A percentile compares a stretch with the other conserved stretches of the same genome.
Evolutionary conservation across 2,888 invertebrate species (phyloP).

Genomic region (Agriopis aurantiaria): DNA sequence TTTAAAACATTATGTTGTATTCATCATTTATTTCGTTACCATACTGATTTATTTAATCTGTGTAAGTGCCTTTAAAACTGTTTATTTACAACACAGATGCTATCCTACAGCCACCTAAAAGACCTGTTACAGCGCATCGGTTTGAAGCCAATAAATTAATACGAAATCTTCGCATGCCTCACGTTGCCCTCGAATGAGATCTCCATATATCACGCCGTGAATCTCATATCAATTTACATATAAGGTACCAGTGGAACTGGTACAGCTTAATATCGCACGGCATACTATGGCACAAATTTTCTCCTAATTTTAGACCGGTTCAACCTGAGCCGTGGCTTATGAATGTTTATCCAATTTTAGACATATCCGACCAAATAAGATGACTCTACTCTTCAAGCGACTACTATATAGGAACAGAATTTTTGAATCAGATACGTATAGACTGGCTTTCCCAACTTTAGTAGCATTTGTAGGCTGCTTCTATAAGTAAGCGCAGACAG

Average conservation of each 20-base stretch:
- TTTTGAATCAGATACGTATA: conserved; percentile 41
- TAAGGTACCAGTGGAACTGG: conserved; percentile 51
- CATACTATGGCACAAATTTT: conserved; percentile 49
- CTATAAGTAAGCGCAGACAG: conserved; percentile 53
- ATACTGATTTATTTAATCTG: conserved; percentile 2
- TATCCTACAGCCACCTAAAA: conserved; percentile 12
- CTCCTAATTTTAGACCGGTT: conserved; percentile 65
- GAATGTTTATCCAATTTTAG: conserved; percentile 55
- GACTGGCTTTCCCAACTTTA: conserved; percentile 52
- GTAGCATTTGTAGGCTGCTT: conserved; percentile 51
- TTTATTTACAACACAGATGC: conserved; percentile 28
- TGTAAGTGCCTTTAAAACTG: conserved; percentile 15
- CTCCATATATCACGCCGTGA: conserved; percentile 40
- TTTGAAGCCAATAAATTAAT: conserved; percentile 33
- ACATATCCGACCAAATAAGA: conserved; percentile 48
- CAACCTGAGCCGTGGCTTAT: conserved; percentile 55
- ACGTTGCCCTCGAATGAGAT: conserved; percentile 39
- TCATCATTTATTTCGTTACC: conserved; percentile 11
- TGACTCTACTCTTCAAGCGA: conserved; percentile 41
- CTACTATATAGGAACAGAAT: conserved; percentile 42
- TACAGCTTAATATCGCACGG: conserved; percentile 57
- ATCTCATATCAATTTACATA: conserved; percentile 56
- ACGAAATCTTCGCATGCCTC: conserved; percentile 30
- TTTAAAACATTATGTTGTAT: background rate
- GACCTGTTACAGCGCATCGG: conserved; percentile 21